phyloP scores from a whole-genome alignment of 2,888 invertebrate species.

The Tuberolachnus salignus region DNA sequence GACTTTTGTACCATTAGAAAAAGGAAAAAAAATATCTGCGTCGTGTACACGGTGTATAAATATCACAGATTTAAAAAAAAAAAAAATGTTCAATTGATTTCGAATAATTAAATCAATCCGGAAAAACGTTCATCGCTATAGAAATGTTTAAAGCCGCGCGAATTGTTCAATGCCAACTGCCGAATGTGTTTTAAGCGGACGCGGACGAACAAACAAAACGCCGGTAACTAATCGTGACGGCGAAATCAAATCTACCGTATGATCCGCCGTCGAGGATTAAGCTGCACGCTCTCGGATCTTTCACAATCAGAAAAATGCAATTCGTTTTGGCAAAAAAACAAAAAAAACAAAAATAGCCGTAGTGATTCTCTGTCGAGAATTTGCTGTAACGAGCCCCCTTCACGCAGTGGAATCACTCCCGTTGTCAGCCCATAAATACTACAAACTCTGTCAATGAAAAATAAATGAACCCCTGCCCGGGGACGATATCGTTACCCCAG shows the following conservation, averaged over 20 bases:
- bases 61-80: background rate
- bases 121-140: background rate
- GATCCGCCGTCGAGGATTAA: background rate
- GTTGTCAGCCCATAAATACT: conserved; percentile 34
- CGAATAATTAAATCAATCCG: background rate
- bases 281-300: background rate
- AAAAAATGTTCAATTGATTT: background rate
- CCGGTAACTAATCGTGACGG: background rate
- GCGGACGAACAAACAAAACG: background rate
- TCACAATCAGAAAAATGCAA: conserved; percentile 6
- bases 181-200: background rate
- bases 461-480: conserved; percentile 19
- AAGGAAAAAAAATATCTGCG: too few species aligned
- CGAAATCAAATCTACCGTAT: conserved; percentile 20
- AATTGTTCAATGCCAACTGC: background rate
- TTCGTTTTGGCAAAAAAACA: conserved; percentile 9
- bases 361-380: conserved; percentile 23
- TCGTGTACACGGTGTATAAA: background rate
- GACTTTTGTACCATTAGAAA: too few species aligned
- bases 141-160: background rate
- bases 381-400: conserved; percentile 14
- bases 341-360: conserved; percentile 10
- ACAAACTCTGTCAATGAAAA: conserved; percentile 30
- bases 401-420: conserved; percentile 14
- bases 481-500: background rate